Percentiles rank a stretch among this genome's conserved stretches.
Evolutionary conservation across 2,797 vertebrate species (phyloP).

Genomic region (Ibycter americanus): DNA sequence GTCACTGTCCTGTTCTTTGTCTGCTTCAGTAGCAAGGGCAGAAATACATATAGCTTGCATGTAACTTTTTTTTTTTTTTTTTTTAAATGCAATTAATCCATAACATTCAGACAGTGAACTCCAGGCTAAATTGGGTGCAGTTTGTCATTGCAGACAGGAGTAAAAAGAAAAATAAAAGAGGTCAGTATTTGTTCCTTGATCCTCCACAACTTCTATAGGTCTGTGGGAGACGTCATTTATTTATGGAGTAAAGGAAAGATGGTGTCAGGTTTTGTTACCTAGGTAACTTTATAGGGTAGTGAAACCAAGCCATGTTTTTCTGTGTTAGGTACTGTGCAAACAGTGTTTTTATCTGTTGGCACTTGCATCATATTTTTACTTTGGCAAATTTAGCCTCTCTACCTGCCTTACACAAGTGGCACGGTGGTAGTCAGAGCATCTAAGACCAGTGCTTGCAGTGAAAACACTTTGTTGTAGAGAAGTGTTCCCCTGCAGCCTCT

Average conservation of each 20-base stretch:
- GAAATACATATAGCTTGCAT: background rate
- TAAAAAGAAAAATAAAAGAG: background rate
- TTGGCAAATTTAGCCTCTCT: background rate
- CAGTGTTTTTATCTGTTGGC: background rate
- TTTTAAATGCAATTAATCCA: background rate
- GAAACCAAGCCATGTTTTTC: background rate
- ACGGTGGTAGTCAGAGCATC: background rate
- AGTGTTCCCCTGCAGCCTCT: fast-evolving
- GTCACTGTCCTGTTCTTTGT: background rate
- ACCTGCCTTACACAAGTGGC: background rate
- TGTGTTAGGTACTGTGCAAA: background rate
- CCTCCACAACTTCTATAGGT: background rate
- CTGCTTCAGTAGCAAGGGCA: background rate
- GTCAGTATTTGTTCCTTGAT: background rate
- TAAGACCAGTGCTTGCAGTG: background rate
- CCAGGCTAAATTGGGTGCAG: background rate
- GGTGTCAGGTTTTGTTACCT: background rate
- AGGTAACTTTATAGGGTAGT: background rate
- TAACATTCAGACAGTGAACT: background rate
- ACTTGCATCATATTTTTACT: background rate
- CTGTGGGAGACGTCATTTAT: background rate
- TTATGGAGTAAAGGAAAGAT: background rate
- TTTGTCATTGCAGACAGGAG: background rate
- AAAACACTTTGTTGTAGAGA: background rate
- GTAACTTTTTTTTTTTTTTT: background rate